These are phyloP conservation scores for Blastobasis lacticolella DNA, from an alignment of 2,888 invertebrate species.

Conservation along the genomic window DNA sequence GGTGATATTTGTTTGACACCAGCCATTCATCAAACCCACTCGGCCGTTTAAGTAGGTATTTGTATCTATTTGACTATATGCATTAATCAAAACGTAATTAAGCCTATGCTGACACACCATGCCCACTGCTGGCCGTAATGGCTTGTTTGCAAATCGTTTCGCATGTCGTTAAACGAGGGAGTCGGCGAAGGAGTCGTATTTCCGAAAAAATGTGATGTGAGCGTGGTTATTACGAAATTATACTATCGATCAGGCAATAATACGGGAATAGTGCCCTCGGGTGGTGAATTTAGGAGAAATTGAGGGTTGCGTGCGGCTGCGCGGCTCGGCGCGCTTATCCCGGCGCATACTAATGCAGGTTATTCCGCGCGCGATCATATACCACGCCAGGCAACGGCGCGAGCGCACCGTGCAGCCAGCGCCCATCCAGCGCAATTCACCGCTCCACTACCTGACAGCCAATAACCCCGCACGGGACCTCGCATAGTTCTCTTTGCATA, in stretches of 20 bases:
- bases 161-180: too few relatives aligned
- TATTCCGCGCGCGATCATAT: conserved; percentile 52
- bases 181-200: conserved; percentile 13
- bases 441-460: too few relatives aligned
- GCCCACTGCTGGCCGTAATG: too few relatives aligned
- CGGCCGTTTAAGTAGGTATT: too few relatives aligned
- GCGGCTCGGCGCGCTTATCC: conserved; percentile 35
- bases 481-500: too few relatives aligned
- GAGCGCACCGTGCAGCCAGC: background rate
- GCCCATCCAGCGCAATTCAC: too few relatives aligned
- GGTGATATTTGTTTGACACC: too few relatives aligned
- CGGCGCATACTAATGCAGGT: conserved; percentile 48
- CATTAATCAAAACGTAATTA: too few relatives aligned
- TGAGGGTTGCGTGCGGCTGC: conserved; percentile 59
- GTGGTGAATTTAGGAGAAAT: conserved; percentile 68
- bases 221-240: conserved; percentile 61
- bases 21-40: too few relatives aligned
- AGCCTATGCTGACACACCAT: too few relatives aligned
- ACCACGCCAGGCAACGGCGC: conserved; percentile 36
- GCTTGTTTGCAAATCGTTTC: background rate
- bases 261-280: conserved; percentile 55
- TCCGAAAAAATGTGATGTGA: conserved; percentile 41
- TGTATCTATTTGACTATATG: too few relatives aligned
- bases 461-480: too few relatives aligned
- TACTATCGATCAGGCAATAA: conserved; percentile 67